Conservation (phyloP, 2,797 vertebrate species). For the Acanthurus leucopareius region DNA sequence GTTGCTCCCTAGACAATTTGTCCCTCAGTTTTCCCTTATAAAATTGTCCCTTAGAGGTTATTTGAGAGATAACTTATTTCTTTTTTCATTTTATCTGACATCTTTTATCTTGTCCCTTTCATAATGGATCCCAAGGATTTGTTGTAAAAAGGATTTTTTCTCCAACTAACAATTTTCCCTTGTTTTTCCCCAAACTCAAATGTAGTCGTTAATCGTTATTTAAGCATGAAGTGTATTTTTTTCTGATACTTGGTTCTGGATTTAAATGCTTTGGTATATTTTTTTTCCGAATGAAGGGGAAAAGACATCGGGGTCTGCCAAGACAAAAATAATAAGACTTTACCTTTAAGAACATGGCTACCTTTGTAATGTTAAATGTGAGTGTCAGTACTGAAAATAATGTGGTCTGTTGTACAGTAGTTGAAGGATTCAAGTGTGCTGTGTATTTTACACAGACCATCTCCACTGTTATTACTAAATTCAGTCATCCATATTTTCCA, state of each 20-base stretch:
- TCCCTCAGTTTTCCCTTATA: no score
- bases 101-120: not conserved
- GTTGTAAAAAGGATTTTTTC: not conserved
- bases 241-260: not conserved
- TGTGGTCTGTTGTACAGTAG: constrained; percentile 1
- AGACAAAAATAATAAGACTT: not conserved
- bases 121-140: constrained; percentile 30
- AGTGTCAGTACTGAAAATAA: constrained; percentile 1
- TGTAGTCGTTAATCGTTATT: not conserved
- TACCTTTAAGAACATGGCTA: constrained; percentile 2
- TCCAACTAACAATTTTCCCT: not conserved
- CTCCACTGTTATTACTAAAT: not conserved
- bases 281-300: not conserved
- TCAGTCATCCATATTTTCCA: not conserved
- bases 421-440: constrained; percentile 9
- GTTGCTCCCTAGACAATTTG: no score
- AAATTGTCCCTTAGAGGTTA: no score
- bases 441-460: not conserved
- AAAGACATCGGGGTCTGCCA: not conserved
- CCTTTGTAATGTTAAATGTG: constrained; percentile 26
- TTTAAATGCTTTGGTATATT: not conserved
- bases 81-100: not conserved
- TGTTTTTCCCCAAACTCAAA: not conserved
- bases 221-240: not conserved
- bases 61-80: no score